A percentile compares a stretch with the other conserved stretches of the same genome.
Conservation (phyloP, 92 coral and sea anemone species). For the Porites divaricata region DNA sequence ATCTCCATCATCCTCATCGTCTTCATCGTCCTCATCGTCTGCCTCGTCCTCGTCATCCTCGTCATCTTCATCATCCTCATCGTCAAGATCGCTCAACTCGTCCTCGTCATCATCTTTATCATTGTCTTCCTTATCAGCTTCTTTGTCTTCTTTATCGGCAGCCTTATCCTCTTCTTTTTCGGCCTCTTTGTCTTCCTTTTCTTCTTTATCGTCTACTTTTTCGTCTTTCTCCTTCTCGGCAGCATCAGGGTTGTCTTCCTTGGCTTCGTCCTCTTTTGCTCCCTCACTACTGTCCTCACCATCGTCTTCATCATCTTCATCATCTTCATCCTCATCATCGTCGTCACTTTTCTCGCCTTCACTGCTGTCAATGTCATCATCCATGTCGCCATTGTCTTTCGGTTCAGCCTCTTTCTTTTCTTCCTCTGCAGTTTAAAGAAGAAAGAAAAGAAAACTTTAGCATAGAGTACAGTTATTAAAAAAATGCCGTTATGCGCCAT, state of each 20-base stretch:
- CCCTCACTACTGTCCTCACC: constrained; percentile 41
- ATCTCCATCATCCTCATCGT: constrained; percentile 41
- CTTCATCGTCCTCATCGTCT: constrained; percentile 57
- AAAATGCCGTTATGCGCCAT: too few relatives aligned
- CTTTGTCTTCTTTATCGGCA: constrained; percentile 52
- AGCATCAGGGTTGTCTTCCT: constrained; percentile 43
- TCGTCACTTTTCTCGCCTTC: constrained; percentile 51
- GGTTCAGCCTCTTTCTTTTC: constrained; percentile 45
- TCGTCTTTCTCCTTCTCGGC: constrained; percentile 39
- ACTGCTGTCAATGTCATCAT: constrained; percentile 64
- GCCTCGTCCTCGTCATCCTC: constrained; percentile 48
- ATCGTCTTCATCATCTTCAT: constrained; percentile 46
- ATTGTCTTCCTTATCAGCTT: constrained; percentile 32
- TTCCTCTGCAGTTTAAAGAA: constrained; percentile 17
- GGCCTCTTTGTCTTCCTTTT: constrained; percentile 45
- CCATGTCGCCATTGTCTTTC: constrained; percentile 67
- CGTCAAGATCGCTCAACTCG: constrained; percentile 49
- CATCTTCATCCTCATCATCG: constrained; percentile 45
- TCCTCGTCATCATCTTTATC: constrained; percentile 49
- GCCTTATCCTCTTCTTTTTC: constrained; percentile 52
- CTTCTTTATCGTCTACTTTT: constrained; percentile 60
- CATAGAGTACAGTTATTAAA: too few relatives aligned
- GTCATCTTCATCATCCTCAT: constrained; percentile 61
- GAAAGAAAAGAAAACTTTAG: neutral
- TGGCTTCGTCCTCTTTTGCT: constrained; percentile 20